Percentiles rank a stretch among this genome's conserved stretches.
Conservation (phyloP, 2,797 vertebrate genomes). For the Vespertilio murinus region DNA sequence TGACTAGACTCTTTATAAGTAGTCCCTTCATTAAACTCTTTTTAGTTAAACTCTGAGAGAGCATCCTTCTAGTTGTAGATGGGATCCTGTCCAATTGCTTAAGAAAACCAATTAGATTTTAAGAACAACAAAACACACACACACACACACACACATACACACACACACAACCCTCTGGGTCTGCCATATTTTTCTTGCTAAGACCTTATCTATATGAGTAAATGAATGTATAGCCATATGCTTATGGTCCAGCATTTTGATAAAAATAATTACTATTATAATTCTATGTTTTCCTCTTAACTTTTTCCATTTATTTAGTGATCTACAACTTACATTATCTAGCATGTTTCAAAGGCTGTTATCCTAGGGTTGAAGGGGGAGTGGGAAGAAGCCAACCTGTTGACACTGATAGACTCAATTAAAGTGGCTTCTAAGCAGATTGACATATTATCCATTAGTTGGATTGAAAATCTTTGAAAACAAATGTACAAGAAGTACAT, state of each 20-base stretch:
- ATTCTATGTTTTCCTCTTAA: not conserved
- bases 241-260: not conserved
- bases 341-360: not conserved
- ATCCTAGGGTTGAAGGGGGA: not conserved
- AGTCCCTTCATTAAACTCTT: not conserved
- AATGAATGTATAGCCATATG: not conserved
- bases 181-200: not conserved
- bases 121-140: not conserved
- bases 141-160: too few species aligned
- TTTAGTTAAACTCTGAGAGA: not conserved
- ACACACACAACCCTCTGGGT: not conserved
- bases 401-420: not conserved
- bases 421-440: not conserved
- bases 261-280: not conserved
- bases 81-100: not conserved
- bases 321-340: not conserved
- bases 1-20: not conserved
- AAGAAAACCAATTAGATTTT: not conserved
- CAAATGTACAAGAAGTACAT: slow-evolving; percentile 5
- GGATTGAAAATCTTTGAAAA: not conserved
- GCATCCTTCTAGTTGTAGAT: not conserved
- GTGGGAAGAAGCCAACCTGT: not conserved
- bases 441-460: not conserved
- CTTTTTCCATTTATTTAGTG: not conserved
- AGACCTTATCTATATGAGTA: not conserved